Percentiles rank a stretch among this genome's conserved stretches.
Conservation (phyloP, 2,797 vertebrate species). For the Chrysocyon brachyurus region DNA sequence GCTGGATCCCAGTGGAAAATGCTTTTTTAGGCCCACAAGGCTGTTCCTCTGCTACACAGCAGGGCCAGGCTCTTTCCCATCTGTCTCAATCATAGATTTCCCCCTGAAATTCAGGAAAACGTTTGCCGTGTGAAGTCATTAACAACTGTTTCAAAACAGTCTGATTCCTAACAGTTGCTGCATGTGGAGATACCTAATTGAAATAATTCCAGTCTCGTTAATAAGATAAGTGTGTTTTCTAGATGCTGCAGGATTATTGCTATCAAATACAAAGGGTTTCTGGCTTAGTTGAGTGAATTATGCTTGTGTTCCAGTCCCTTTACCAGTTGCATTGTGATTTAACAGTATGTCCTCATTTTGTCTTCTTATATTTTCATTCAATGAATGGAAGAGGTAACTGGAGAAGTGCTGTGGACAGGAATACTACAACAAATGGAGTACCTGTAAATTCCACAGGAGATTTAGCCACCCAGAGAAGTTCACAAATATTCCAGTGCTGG, state of each 20-base stretch:
- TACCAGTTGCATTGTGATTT: constrained; percentile 65
- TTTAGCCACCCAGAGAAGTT: constrained; percentile 10
- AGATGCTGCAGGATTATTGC: constrained; percentile 78
- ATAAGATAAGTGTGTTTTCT: constrained; percentile 84
- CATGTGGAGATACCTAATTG: constrained; percentile 86
- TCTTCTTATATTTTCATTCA: constrained; percentile 61
- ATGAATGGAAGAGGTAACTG: neutral
- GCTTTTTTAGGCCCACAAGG: constrained; percentile 62
- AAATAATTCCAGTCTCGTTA: constrained; percentile 86
- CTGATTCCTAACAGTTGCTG: constrained; percentile 85
- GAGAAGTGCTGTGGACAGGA: neutral
- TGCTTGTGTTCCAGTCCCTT: constrained; percentile 56
- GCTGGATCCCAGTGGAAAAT: constrained; percentile 66
- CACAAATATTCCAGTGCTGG: neutral
- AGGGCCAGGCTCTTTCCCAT: constrained; percentile 79
- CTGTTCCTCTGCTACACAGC: constrained; percentile 73
- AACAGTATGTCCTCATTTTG: constrained; percentile 51
- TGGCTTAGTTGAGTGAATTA: constrained; percentile 65
- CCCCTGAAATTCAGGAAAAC: constrained; percentile 74
- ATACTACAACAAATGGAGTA: neutral
- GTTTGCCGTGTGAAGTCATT: constrained; percentile 82
- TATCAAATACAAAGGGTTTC: constrained; percentile 73
- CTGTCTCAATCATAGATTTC: constrained; percentile 80
- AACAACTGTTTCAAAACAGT: constrained; percentile 86
- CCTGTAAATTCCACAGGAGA: neutral